A percentile compares a stretch with the other conserved stretches of the same genome.
phyloP scores from a whole-genome alignment of 2,888 invertebrate genomes.

The Dromius quadrimaculatus region DNA sequence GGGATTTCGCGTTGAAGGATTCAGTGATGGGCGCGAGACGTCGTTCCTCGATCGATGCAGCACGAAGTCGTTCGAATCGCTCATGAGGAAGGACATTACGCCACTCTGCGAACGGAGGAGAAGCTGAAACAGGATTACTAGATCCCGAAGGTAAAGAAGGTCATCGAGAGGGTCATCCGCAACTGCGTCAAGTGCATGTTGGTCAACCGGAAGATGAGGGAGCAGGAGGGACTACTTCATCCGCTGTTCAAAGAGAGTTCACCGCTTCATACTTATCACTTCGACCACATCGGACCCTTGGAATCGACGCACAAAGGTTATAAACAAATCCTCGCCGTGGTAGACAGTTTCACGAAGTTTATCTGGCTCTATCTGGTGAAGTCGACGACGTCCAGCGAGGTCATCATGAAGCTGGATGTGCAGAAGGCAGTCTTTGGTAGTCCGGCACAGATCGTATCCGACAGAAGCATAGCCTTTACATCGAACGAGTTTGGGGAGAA shows the following conservation, averaged over 20 bases:
- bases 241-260: not conserved
- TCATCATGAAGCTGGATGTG: constrained; percentile 29
- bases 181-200: constrained; percentile 52
- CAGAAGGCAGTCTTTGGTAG: constrained; percentile 53
- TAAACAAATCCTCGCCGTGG: constrained; percentile 43
- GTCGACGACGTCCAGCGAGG: constrained; percentile 49
- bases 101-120: not conserved
- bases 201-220: constrained; percentile 46
- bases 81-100: constrained; percentile 45
- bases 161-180: constrained; percentile 40
- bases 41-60: constrained; percentile 43
- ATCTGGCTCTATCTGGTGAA: constrained; percentile 50
- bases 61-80: constrained; percentile 35
- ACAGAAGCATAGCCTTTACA: too few relatives aligned
- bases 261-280: constrained; percentile 38
- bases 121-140: constrained; percentile 46
- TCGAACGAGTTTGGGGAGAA: constrained; percentile 47
- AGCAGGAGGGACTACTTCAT: constrained; percentile 3
- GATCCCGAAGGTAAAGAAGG: constrained; percentile 38
- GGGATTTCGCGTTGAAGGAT: constrained; percentile 54
- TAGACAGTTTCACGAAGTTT: constrained; percentile 51
- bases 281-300: constrained; percentile 44
- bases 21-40: constrained; percentile 15
- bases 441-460: constrained; percentile 47
- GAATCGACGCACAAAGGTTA: constrained; percentile 47